Conservation (phyloP, 2,113 vertebrate genomes). For the Potamarius usumacintae region DNA sequence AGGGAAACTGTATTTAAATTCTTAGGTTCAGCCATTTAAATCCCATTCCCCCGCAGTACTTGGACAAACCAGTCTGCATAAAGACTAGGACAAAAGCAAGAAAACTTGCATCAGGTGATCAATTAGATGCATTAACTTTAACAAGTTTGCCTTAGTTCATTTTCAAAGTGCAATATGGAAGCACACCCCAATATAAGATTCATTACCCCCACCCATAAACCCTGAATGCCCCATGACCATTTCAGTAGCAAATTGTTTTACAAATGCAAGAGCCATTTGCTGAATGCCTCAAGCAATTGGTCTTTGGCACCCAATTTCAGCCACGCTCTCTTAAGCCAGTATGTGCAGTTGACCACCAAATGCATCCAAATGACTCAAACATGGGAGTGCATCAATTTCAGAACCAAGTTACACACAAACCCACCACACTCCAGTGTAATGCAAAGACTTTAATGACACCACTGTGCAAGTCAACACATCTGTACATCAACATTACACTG, state of each 20-base stretch:
- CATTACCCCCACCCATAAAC: neutral
- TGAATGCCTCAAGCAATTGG: no score
- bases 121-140: neutral
- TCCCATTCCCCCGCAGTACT: neutral
- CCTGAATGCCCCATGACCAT: neutral
- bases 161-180: neutral
- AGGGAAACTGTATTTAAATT: neutral
- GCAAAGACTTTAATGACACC: conserved; percentile 61
- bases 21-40: neutral
- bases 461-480: conserved; percentile 51
- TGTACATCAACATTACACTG: conserved; percentile 47
- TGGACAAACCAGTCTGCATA: no score
- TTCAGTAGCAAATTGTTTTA: neutral
- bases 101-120: neutral
- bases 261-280: neutral
- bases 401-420: neutral
- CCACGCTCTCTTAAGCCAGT: no score
- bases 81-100: neutral
- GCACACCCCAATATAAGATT: neutral
- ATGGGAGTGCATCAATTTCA: neutral
- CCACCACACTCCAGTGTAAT: conserved; percentile 41
- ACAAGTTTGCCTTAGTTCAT: neutral
- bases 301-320: neutral
- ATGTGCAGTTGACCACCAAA: neutral
- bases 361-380: neutral